Conservation (phyloP, 2,888 invertebrate species). For the Coelopa pilipes region DNA sequence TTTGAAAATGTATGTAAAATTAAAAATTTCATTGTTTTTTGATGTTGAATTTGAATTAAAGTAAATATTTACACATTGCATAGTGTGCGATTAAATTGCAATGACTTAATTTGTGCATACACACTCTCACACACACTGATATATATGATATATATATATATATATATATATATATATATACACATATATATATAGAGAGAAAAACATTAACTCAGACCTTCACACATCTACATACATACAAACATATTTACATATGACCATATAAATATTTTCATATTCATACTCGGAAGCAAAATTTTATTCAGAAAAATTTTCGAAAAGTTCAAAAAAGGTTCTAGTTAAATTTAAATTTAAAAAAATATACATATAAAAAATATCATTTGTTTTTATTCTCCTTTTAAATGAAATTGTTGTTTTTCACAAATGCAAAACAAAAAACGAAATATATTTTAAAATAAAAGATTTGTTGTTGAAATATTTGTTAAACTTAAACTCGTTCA, state of each 20-base stretch:
- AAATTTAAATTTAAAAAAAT: constrained; percentile 1
- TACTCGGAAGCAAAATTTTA: constrained; percentile 34
- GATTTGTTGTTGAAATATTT: no score
- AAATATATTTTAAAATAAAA: no score
- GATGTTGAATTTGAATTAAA: constrained; percentile 27
- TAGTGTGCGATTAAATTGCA: no score
- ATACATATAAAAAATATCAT: neutral
- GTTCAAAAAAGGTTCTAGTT: neutral
- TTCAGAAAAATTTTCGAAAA: constrained; percentile 20
- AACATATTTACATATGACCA: constrained; percentile 34
- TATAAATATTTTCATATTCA: constrained; percentile 36
- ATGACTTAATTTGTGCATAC: constrained; percentile 38
- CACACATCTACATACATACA: constrained; percentile 30
- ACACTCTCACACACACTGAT: constrained; percentile 31
- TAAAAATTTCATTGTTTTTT: constrained; percentile 36
- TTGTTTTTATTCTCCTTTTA: neutral
- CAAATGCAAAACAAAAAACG: no score
- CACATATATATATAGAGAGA: constrained; percentile 23
- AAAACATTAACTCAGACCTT: constrained; percentile 20
- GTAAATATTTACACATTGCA: constrained; percentile 28
- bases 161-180: constrained; percentile 36
- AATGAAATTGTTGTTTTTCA: neutral
- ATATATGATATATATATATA: constrained; percentile 29
- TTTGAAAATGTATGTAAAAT: constrained; percentile 39
- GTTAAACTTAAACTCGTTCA: no score